phyloP scores from a whole-genome alignment of 2,888 invertebrate genomes.

The Trachelus iudaicus region DNA sequence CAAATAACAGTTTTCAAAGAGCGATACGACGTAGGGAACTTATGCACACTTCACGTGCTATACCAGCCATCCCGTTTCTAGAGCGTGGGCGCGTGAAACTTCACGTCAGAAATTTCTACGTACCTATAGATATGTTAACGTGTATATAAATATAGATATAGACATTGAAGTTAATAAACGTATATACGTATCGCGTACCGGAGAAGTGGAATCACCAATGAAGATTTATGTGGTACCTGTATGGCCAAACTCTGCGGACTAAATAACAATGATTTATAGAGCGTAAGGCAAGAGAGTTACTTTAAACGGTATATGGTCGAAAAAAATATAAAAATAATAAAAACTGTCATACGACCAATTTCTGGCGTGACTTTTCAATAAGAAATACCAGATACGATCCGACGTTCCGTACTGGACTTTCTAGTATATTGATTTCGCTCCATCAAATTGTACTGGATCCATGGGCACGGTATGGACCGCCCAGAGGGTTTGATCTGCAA shows the following conservation, averaged over 20 bases:
- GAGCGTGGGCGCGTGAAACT: slow-evolving; percentile 37
- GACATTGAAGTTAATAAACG: background rate
- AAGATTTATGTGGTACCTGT: too few species aligned
- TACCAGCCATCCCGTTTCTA: slow-evolving; percentile 30
- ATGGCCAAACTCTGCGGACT: background rate
- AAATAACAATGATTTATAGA: background rate
- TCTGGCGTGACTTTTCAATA: background rate
- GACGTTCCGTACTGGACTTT: background rate
- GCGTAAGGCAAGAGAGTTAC: background rate
- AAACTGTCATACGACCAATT: background rate
- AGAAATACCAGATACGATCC: background rate
- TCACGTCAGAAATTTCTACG: slow-evolving; percentile 9
- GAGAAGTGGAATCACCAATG: too few species aligned
- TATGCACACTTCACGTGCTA: background rate
- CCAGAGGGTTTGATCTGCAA: background rate
- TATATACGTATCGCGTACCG: too few species aligned
- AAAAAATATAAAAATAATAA: background rate
- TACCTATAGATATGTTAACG: slow-evolving; percentile 10
- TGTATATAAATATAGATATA: background rate
- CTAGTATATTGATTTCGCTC: background rate
- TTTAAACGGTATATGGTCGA: background rate
- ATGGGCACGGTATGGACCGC: background rate
- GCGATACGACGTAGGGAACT: background rate
- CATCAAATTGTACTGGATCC: background rate
- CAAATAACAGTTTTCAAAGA: slow-evolving; percentile 19